Evolutionary conservation across 2,113 vertebrate genomes (phyloP).

Genomic region (Rafetus swinhoei): DNA sequence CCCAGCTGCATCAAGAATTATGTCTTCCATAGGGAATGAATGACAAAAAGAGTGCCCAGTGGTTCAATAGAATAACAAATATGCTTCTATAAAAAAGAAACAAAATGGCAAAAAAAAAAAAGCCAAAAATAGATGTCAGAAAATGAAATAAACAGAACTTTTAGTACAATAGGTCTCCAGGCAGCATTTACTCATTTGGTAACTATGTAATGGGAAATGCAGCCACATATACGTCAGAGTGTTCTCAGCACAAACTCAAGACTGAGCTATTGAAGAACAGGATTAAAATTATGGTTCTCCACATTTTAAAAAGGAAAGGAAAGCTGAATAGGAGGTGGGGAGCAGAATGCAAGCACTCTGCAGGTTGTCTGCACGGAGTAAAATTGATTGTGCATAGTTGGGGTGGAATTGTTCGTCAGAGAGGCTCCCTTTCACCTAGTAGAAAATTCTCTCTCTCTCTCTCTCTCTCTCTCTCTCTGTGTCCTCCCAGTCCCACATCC

Average conservation of each 20-base stretch:
- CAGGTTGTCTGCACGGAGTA: background rate
- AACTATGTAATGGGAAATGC: background rate
- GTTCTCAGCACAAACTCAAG: background rate
- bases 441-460: fast-evolving
- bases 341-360: background rate
- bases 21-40: background rate
- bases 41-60: background rate
- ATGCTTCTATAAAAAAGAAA: background rate
- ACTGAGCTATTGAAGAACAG: background rate
- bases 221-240: background rate
- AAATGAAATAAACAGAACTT: conserved; percentile 17
- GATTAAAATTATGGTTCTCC: background rate
- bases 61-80: conserved; percentile 19
- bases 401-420: background rate
- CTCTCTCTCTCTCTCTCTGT: background rate
- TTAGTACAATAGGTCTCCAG: background rate
- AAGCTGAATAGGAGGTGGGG: background rate
- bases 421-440: fast-evolving
- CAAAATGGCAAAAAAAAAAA: background rate
- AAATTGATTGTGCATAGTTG: background rate
- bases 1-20: background rate
- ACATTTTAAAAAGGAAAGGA: background rate
- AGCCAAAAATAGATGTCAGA: background rate
- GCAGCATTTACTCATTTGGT: background rate
- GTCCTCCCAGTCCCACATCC: background rate